Percentiles rank a stretch among this genome's conserved stretches.
Conservation (phyloP, 2,797 vertebrate species). For the Chelonia mydas region DNA sequence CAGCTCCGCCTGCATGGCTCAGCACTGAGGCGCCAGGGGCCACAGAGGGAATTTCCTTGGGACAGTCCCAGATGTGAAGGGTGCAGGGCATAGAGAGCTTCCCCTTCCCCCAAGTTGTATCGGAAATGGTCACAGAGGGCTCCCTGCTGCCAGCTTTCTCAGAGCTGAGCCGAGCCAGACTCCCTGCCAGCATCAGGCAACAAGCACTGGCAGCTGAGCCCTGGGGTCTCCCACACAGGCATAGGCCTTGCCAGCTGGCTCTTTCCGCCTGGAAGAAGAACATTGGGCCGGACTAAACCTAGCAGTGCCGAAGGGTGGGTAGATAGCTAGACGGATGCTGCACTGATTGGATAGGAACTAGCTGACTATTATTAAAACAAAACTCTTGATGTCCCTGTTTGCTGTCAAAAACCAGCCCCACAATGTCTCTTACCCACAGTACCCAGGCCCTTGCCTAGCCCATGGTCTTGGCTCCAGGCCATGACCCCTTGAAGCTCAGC, state of each 20-base stretch:
- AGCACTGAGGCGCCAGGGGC: neutral
- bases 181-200: neutral
- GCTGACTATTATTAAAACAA: neutral
- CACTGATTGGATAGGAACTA: neutral
- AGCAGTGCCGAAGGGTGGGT: neutral
- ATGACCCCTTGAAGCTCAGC: neutral
- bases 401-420: too few species aligned
- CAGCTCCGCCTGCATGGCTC: too few species aligned
- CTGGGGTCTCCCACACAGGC: neutral
- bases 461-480: neutral
- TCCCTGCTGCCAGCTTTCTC: neutral
- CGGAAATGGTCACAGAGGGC: neutral
- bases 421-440: neutral
- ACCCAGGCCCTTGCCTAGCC: neutral
- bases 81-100: neutral
- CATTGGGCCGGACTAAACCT: neutral
- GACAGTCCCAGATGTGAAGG: neutral
- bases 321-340: neutral
- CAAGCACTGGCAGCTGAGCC: neutral
- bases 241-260: neutral
- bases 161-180: accelerated
- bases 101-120: neutral
- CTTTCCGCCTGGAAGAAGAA: too few species aligned
- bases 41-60: neutral
- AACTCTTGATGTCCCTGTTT: neutral